Percentiles rank a stretch among this genome's conserved stretches.
These are phyloP conservation scores for Gymnobelideus leadbeateri DNA, from an alignment of 2,113 vertebrate genomes.

Conservation along the genomic window DNA sequence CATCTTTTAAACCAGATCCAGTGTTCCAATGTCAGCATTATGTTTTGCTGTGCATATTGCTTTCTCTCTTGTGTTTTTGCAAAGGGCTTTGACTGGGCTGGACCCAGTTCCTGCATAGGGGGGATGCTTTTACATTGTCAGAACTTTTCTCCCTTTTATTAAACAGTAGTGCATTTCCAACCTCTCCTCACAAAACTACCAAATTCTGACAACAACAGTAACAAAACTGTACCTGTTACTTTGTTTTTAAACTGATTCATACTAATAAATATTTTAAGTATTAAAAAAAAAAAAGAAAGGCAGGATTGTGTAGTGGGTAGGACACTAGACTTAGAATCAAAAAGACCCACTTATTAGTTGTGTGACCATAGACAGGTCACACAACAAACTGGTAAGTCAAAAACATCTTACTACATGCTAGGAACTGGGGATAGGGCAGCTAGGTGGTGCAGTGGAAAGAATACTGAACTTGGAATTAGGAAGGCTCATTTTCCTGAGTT, in stretches of 20 bases:
- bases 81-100: slow-evolving; percentile 86
- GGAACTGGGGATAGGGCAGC: no score
- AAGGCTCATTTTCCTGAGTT: no score
- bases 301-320: not conserved
- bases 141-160: no score
- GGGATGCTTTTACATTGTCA: slow-evolving; percentile 77
- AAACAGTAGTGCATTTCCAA: slow-evolving; percentile 1
- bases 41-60: slow-evolving; percentile 61
- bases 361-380: no score
- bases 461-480: no score
- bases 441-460: no score
- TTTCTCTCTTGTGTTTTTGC: slow-evolving; percentile 75
- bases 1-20: slow-evolving; percentile 71
- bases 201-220: slow-evolving; percentile 37
- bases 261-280: slow-evolving; percentile 86
- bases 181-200: not conserved
- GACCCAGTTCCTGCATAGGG: slow-evolving; percentile 83
- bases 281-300: slow-evolving; percentile 39
- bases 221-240: slow-evolving; percentile 68
- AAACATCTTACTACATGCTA: no score
- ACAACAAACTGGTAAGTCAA: no score
- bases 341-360: no score
- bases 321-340: no score
- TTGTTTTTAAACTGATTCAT: slow-evolving; percentile 82
- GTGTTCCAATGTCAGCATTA: slow-evolving; percentile 31